A percentile compares a stretch with the other conserved stretches of the same genome.
phyloP scores from a whole-genome alignment of 30 jellyfish, hydroid and myxozoan genomes.

The Turritopsis dohrnii region DNA sequence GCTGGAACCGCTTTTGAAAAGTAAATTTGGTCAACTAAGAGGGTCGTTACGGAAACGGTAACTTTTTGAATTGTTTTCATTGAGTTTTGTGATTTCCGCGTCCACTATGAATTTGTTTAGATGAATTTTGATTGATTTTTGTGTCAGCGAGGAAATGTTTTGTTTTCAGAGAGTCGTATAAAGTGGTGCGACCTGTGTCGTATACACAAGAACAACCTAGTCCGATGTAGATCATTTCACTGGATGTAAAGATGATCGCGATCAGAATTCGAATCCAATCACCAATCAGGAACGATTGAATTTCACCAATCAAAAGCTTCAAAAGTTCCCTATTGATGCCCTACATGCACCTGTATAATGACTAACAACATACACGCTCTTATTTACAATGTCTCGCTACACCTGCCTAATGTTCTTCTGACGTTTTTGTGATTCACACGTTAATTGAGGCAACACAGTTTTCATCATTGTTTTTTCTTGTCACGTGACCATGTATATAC shows the following conservation, averaged over 20 bases:
- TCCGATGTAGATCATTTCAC: background rate
- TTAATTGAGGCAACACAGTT: too few species aligned
- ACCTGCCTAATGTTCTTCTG: too few species aligned
- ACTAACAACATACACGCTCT: too few species aligned
- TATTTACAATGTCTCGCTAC: too few species aligned
- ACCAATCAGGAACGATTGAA: too few species aligned
- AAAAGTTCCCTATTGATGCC: too few species aligned
- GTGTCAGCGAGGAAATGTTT: background rate
- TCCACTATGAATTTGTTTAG: background rate
- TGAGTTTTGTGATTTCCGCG: too few species aligned
- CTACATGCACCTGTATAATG: too few species aligned
- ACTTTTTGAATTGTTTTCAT: background rate
- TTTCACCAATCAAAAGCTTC: background rate
- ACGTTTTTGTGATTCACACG: too few species aligned
- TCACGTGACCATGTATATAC: too few species aligned
- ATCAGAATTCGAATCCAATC: background rate
- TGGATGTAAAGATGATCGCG: background rate
- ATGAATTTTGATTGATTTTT: background rate
- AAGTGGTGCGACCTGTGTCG: background rate
- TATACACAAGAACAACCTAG: background rate
- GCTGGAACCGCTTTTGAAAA: conserved; percentile 84
- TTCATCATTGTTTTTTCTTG: too few species aligned
- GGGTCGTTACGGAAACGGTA: conserved; percentile 90
- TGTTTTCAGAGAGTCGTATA: background rate
- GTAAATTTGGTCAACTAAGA: conserved; percentile 85